Base-by-base conservation (phyloP, 1,140 invertebrate genomes). In the Drosophila murphyi region DNA sequence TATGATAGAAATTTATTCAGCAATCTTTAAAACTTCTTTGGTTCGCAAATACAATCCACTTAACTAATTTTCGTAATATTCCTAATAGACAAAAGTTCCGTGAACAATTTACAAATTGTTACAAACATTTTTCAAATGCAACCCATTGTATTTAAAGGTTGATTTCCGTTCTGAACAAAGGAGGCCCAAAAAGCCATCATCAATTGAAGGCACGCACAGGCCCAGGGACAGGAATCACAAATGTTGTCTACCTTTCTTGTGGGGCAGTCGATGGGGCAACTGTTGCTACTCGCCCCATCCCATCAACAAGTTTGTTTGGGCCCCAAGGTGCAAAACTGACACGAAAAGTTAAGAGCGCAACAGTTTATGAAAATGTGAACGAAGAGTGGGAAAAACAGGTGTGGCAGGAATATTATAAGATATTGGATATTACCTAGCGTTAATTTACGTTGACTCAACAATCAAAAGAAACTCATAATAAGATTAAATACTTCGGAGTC, bases 121-220 rank as follows among this genome's bases (percentile, higher is more conserved):
- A 20, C 1, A 1, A 20, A 20, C 20, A 20, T 20, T 20, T 20
- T 20, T 20, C 20, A 20, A 20, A 20, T 20, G 20, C 20, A 10
- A 43, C 39, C 0, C 4, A 7, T 34, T 39, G 45, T 6, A 29
- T 52, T n/a, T 43, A 8, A 60, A 65, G 34, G 41, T 31, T 31
- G 6, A 64, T 37, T 72, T 50, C n/a, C 39, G 29, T 35, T 37
- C 50, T 1, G 41, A 31, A 64, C 52, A 70, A 51, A 51, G 29
- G 34, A 56, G 39, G 45, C 47, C 41, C 41, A 55, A 61, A 61
- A 69, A 35, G 51, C n/a, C 41, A 35, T 64, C 72, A 75, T 75
- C 60, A 64, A 63, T 59, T 43, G 37, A 56, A 37, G 39, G 39
- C 60, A 76, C 72, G 72, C 67, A 75, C 47, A 63, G 51, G 5